A percentile compares a stretch with the other conserved stretches of the same genome.
These are phyloP conservation scores for Lepus timidus DNA, from an alignment of 2,113 vertebrate genomes.

Conservation along the genomic window DNA sequence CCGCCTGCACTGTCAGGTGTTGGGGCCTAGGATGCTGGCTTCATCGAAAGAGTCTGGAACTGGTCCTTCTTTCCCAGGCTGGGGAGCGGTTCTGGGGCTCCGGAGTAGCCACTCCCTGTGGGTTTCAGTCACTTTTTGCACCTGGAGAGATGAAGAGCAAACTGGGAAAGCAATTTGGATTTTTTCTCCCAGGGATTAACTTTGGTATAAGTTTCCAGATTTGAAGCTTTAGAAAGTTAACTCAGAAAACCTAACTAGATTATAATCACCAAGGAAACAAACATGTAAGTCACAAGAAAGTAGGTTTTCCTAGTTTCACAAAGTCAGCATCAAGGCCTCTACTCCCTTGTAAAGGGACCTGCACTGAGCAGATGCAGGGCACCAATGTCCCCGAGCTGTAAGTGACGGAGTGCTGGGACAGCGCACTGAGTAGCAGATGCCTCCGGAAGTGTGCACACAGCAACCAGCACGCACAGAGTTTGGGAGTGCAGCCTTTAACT, in stretches of 20 bases:
- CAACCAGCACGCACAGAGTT: no score
- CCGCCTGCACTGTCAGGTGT: not conserved
- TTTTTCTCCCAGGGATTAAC: not conserved
- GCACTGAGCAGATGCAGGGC: not conserved
- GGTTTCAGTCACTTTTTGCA: no score
- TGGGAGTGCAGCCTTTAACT: not conserved
- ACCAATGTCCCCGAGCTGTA: no score
- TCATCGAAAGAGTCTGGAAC: not conserved
- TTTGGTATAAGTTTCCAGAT: not conserved
- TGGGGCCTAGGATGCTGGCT: not conserved
- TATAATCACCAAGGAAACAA: not conserved
- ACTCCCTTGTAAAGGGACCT: no score
- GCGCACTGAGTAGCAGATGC: rapidly evolving
- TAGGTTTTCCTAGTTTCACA: not conserved
- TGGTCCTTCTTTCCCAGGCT: not conserved
- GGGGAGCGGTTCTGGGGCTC: no score
- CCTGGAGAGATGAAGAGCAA: no score
- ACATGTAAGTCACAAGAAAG: no score
- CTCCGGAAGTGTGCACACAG: no score
- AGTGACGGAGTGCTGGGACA: no score
- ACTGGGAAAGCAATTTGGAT: not conserved
- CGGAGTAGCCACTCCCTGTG: no score
- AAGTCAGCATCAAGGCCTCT: no score
- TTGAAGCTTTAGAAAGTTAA: not conserved
- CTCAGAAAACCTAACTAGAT: not conserved